Evolutionary conservation across 2,888 invertebrate species (phyloP).

Genomic region (Eubasilissa splendida): DNA sequence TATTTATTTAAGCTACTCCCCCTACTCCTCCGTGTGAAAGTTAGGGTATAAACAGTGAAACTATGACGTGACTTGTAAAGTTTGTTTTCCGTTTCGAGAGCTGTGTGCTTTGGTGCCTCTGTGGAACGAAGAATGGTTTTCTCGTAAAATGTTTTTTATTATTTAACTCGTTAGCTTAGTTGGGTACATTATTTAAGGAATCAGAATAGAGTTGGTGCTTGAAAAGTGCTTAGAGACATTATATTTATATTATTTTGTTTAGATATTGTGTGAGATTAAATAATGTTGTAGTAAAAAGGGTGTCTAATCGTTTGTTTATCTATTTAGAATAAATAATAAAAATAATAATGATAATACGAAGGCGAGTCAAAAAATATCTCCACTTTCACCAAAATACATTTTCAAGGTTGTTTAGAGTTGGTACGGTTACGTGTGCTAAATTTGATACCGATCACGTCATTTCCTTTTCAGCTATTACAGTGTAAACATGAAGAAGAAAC

Average conservation of each 20-base stretch:
- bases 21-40: conserved; percentile 29
- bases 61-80: conserved; percentile 38
- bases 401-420: too few species aligned
- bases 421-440: too few species aligned
- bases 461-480: too few species aligned
- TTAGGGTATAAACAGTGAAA: conserved; percentile 32
- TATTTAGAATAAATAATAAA: too few species aligned
- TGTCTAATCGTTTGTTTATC: too few species aligned
- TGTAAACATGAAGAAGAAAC: too few species aligned
- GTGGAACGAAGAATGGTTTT: conserved; percentile 17
- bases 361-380: too few species aligned
- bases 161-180: conserved; percentile 6
- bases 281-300: too few species aligned
- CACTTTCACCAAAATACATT: too few species aligned
- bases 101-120: conserved; percentile 32
- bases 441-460: too few species aligned
- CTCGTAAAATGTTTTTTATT: conserved; percentile 24
- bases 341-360: too few species aligned
- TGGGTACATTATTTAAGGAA: background rate
- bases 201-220: background rate
- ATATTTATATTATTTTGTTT: background rate
- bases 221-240: too few species aligned
- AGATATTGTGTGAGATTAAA: background rate
- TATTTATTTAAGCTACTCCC: conserved; percentile 43
- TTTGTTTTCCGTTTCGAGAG: conserved; percentile 31